Evolutionary conservation across 2,888 invertebrate species (phyloP).

Genomic region (Prenolepis imparis): DNA sequence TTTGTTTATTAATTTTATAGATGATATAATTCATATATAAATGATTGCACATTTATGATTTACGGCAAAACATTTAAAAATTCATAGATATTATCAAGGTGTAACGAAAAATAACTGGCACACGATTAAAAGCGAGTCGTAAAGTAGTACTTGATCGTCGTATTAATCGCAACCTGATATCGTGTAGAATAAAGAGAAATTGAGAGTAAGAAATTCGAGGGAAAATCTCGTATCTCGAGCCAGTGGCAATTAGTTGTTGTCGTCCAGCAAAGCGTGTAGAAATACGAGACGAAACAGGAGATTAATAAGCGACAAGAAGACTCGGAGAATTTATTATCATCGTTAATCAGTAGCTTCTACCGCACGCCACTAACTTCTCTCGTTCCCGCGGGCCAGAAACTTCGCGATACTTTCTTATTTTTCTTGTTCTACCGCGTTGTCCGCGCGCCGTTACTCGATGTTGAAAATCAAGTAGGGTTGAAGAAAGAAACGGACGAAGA

Average conservation of each 20-base stretch:
- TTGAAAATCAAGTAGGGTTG: conserved; percentile 26
- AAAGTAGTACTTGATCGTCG: background rate
- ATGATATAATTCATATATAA: too few relatives aligned
- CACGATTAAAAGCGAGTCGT: conserved; percentile 1
- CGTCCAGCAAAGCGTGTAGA: conserved; percentile 46
- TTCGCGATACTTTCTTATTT: conserved; percentile 18
- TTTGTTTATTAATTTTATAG: background rate
- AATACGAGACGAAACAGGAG: conserved; percentile 53
- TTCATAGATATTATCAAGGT: background rate
- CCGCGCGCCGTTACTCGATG: background rate
- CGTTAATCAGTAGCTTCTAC: conserved; percentile 53
- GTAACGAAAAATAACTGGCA: background rate
- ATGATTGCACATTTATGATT: background rate
- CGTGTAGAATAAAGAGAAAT: conserved; percentile 40
- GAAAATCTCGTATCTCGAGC: conserved; percentile 34
- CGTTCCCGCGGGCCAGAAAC: background rate
- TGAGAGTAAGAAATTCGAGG: conserved; percentile 48
- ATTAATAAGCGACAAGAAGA: conserved; percentile 55
- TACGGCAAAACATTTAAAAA: background rate
- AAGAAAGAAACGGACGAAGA: background rate
- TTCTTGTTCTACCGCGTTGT: background rate
- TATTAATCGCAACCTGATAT: conserved; percentile 44
- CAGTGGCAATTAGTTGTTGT: conserved; percentile 49
- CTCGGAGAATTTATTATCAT: conserved; percentile 56
- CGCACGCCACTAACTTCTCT: conserved; percentile 39